These are phyloP conservation scores for Picus viridis DNA, from an alignment of 2,797 vertebrate species.

Conservation along the genomic window DNA sequence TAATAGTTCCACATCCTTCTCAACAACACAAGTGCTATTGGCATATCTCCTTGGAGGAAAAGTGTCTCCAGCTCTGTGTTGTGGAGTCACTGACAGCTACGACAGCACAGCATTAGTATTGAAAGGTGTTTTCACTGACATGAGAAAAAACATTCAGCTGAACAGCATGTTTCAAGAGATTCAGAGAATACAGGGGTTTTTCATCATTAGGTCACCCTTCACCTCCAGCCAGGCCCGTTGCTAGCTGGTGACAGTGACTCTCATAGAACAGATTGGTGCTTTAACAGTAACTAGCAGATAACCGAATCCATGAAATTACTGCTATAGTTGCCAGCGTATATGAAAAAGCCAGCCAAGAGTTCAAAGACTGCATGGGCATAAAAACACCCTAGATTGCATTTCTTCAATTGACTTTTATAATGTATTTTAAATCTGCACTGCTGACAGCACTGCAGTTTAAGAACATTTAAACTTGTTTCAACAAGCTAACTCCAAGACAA, in stretches of 20 bases:
- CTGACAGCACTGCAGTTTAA: not conserved
- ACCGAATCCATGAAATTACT: not conserved
- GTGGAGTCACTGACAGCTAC: not conserved
- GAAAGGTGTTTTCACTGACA: not conserved
- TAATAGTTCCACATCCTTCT: not conserved
- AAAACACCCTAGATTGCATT: not conserved
- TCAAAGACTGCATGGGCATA: not conserved
- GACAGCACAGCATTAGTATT: not conserved
- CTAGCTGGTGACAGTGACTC: not conserved
- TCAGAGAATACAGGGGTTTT: not conserved
- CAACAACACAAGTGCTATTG: not conserved
- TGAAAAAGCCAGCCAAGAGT: not conserved
- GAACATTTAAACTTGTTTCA: conserved; percentile 30
- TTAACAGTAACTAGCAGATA: not conserved
- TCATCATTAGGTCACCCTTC: not conserved
- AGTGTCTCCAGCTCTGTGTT: not conserved
- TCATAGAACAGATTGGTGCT: not conserved
- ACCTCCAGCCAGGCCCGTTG: not conserved
- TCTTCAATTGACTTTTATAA: not conserved
- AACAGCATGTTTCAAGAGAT: not conserved
- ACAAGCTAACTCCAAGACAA: conserved; percentile 4
- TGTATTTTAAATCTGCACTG: not conserved
- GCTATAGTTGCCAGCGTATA: not conserved
- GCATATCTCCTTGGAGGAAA: not conserved
- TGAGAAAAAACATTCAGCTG: not conserved